These are phyloP conservation scores for Tetanocera ferruginea DNA, from an alignment of 2,888 invertebrate species.

Conservation along the genomic window DNA sequence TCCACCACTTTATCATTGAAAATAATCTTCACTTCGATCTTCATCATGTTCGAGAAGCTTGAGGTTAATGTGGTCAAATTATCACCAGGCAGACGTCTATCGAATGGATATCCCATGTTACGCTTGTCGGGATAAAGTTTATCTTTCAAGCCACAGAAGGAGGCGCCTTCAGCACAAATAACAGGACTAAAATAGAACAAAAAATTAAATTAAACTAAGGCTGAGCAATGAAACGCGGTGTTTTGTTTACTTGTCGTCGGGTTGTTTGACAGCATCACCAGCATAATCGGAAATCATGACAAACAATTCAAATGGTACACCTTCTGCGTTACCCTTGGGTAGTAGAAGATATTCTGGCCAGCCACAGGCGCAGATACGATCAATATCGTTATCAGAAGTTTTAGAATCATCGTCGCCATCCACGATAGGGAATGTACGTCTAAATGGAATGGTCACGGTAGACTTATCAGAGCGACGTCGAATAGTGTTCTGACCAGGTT, in stretches of 20 bases:
- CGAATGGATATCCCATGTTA: conserved; percentile 77
- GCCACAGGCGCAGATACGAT: conserved; percentile 89
- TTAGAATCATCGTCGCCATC: conserved; percentile 73
- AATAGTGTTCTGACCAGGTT: conserved; percentile 78
- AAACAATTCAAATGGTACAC: conserved; percentile 78
- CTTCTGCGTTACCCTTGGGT: conserved; percentile 78
- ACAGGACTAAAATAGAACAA: conserved; percentile 50
- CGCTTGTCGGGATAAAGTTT: conserved; percentile 77
- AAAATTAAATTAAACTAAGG: not conserved
- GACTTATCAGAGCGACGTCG: conserved; percentile 78
- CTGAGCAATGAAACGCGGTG: no score
- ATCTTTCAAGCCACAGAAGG: conserved; percentile 80
- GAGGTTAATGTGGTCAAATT: conserved; percentile 77
- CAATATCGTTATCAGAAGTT: conserved; percentile 70
- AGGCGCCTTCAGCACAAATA: conserved; percentile 75
- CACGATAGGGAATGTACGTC: conserved; percentile 82
- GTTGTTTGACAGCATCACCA: conserved; percentile 71
- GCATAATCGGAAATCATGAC: conserved; percentile 82
- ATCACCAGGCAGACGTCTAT: conserved; percentile 63
- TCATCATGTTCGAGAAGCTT: conserved; percentile 79
- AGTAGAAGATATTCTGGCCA: conserved; percentile 87
- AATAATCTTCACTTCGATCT: conserved; percentile 75
- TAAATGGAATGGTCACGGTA: conserved; percentile 86
- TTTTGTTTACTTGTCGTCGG: conserved; percentile 48
- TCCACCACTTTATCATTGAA: conserved; percentile 66